Evolutionary conservation across 2,888 invertebrate genomes (phyloP).

Genomic region (Papilio elwesi): DNA sequence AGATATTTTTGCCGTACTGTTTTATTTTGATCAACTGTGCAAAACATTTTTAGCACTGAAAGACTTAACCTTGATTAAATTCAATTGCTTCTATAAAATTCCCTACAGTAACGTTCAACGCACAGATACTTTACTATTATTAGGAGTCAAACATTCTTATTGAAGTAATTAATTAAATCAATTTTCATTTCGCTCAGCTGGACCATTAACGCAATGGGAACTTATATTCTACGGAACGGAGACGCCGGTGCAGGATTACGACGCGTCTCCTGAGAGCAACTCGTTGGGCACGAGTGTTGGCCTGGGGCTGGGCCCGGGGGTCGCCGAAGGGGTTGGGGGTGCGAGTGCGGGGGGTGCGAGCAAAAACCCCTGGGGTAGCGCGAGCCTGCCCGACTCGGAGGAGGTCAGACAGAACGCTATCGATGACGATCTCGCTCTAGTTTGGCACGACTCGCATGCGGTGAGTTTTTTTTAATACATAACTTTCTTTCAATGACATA

Average conservation of each 20-base stretch:
- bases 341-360: conserved; percentile 50
- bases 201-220: conserved; percentile 89
- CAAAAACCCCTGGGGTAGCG: conserved; percentile 59
- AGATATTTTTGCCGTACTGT: no score
- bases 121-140: background rate
- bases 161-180: background rate
- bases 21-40: no score
- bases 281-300: conserved; percentile 67
- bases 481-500: no score
- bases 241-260: conserved; percentile 83
- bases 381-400: conserved; percentile 61
- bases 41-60: no score
- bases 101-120: background rate
- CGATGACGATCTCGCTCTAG: conserved; percentile 82
- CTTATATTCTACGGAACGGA: conserved; percentile 92
- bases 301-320: conserved; percentile 28
- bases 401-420: conserved; percentile 86
- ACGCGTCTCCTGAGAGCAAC: conserved; percentile 86
- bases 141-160: background rate
- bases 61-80: no score
- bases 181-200: conserved; percentile 62
- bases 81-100: background rate
- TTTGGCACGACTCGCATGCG: conserved; percentile 87
- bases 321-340: conserved; percentile 30
- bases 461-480: conserved; percentile 63